phyloP scores from a whole-genome alignment of 2,797 vertebrate species.

The Lepus townsendii region DNA sequence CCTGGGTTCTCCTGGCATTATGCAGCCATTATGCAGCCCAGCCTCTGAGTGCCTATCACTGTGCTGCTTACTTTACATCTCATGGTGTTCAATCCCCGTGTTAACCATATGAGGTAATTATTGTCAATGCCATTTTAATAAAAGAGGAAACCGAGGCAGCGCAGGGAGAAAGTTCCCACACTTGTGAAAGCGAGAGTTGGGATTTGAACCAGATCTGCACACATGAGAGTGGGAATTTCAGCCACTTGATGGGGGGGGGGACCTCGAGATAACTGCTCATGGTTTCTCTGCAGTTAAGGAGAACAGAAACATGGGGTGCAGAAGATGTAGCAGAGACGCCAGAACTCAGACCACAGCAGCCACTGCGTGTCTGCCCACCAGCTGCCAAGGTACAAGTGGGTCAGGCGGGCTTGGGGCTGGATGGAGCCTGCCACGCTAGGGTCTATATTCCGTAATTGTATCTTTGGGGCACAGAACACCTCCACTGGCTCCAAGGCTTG shows the following conservation, averaged over 20 bases:
- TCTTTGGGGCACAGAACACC: background rate
- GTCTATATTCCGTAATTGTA: background rate
- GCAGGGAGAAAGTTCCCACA: background rate
- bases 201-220: background rate
- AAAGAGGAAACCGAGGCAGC: background rate
- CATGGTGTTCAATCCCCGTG: background rate
- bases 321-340: background rate
- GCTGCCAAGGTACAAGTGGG: background rate
- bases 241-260: accelerated
- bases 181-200: background rate
- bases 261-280: background rate
- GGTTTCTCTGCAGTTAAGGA: background rate
- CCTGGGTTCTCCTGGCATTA: background rate
- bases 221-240: background rate
- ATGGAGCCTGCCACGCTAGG: background rate
- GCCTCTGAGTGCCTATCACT: accelerated
- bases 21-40: background rate
- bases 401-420: accelerated
- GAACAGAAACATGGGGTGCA: background rate
- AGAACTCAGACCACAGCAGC: background rate
- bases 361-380: background rate
- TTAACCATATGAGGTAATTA: background rate
- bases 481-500: background rate
- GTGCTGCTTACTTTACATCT: background rate
- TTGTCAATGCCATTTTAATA: background rate